These are phyloP conservation scores for Ostrea denselamellosa DNA, from an alignment of 1,140 invertebrate species.

Conservation along the genomic window DNA sequence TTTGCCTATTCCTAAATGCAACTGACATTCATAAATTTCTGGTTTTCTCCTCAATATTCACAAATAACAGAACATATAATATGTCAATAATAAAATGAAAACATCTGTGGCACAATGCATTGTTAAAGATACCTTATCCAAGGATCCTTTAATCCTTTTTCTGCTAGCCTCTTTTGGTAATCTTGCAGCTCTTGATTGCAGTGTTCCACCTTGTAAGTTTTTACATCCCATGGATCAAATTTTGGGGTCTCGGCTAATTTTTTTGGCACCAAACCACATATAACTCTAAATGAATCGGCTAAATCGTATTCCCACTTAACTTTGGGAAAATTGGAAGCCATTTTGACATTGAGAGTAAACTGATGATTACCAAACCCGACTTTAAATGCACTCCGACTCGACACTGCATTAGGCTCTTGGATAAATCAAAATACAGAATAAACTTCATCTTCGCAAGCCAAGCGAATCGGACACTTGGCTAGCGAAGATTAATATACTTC, in stretches of 20 bases:
- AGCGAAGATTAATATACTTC: too few relatives aligned
- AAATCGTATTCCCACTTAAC: background rate
- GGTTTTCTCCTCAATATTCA: too few relatives aligned
- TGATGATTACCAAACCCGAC: background rate
- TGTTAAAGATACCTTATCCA: background rate
- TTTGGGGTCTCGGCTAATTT: background rate
- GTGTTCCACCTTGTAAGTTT: background rate
- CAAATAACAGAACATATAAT: too few relatives aligned
- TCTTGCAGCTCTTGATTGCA: background rate
- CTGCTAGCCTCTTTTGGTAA: background rate
- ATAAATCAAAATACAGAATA: too few relatives aligned
- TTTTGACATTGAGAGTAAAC: background rate
- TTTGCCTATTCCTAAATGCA: too few relatives aligned
- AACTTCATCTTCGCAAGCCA: too few relatives aligned
- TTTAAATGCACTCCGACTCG: background rate
- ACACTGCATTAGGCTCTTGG: too few relatives aligned
- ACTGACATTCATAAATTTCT: too few relatives aligned
- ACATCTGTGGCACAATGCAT: background rate
- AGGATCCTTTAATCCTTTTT: background rate
- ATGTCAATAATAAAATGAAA: too few relatives aligned
- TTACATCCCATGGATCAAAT: constrained; percentile 1
- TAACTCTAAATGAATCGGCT: background rate
- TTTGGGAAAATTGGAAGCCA: background rate
- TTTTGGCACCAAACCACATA: background rate
- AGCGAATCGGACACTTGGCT: too few relatives aligned